phyloP scores from a whole-genome alignment of 2,888 invertebrate species.

The Clivina fossor region DNA sequence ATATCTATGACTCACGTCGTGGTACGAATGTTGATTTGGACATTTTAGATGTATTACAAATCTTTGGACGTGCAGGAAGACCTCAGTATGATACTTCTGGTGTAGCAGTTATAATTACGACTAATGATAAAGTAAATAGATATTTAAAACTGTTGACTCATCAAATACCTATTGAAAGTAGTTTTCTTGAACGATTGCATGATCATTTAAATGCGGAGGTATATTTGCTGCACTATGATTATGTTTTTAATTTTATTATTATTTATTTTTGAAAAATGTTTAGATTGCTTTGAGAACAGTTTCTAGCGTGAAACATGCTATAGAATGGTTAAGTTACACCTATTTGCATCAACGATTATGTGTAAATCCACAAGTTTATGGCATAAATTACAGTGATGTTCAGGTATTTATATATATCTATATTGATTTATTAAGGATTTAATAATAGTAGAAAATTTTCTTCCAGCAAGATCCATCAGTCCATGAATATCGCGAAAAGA shows the following conservation, averaged over 20 bases:
- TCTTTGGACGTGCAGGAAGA: conserved; percentile 97
- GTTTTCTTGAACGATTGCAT: conserved; percentile 85
- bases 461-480: conserved; percentile 76
- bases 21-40: conserved; percentile 94
- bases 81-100: conserved; percentile 97
- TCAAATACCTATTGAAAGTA: conserved; percentile 98
- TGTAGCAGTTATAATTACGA: conserved; percentile 93
- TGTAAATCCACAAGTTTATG: conserved; percentile 83
- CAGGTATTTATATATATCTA: conserved; percentile 54
- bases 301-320: conserved; percentile 91
- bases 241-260: conserved; percentile 25
- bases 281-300: conserved; percentile 94
- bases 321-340: conserved; percentile 97
- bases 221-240: conserved; percentile 32
- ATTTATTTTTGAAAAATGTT: conserved; percentile 42
- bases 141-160: conserved; percentile 93
- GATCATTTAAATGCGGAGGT: conserved; percentile 99
- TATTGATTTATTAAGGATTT: too few species aligned
- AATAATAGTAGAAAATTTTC: too few species aligned
- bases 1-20: conserved; percentile 94
- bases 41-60: conserved; percentile 96
- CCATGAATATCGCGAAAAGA: conserved; percentile 72
- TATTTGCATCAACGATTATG: conserved; percentile 94
- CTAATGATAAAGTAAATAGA: conserved; percentile 87
- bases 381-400: conserved; percentile 61